Percentiles rank a stretch among this genome's conserved stretches.
phyloP scores from a whole-genome alignment of 1,140 invertebrate species.

The Drosophila pruinosa region DNA sequence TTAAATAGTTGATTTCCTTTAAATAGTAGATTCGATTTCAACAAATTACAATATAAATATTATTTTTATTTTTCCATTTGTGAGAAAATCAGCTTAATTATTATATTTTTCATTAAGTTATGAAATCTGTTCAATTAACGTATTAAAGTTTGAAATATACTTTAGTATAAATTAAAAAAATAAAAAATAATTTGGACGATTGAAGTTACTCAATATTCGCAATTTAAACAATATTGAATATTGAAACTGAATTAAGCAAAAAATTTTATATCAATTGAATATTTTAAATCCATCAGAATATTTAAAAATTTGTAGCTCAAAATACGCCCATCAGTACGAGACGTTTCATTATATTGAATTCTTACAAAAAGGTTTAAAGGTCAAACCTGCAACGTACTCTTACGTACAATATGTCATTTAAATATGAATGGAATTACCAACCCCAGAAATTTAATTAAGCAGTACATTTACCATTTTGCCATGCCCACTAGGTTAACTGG shows the following conservation, averaged over 20 bases:
- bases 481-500: not conserved
- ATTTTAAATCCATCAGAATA: no score
- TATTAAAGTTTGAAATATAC: not conserved
- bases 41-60: not conserved
- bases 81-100: not conserved
- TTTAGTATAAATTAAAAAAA: not conserved
- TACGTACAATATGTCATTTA: constrained; percentile 35
- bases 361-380: not conserved
- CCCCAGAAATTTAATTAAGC: constrained; percentile 71
- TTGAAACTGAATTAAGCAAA: no score
- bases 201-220: no score
- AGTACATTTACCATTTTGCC: constrained; percentile 52
- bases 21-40: no score
- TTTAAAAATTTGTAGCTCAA: not conserved
- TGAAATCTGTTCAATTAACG: not conserved
- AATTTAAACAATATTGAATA: no score
- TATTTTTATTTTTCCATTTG: not conserved
- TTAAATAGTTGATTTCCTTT: no score
- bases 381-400: not conserved
- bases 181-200: no score
- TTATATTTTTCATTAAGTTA: not conserved
- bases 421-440: constrained; percentile 63
- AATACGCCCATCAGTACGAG: not conserved
- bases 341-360: not conserved
- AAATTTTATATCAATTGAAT: no score